Base-by-base conservation (phyloP, 2,113 vertebrate genomes). In the Pteruthius melanotis region DNA sequence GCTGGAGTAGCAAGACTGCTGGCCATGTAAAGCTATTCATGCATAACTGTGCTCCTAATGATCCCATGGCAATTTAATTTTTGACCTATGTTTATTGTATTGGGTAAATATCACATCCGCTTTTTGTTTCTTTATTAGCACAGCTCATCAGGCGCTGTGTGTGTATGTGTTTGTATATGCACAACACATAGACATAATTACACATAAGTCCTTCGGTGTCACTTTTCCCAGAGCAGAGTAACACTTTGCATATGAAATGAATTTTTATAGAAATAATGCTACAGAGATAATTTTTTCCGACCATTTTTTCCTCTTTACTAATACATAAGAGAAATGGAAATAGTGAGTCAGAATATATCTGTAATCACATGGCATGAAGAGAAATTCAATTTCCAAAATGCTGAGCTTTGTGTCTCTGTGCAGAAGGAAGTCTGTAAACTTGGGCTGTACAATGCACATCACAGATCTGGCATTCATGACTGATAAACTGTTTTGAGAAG, bases 131-230 rank as follows among this genome's bases (percentile, higher is more conserved):
- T 85, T 42, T 68, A 79, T 96, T 81, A 95, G 87, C 77, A 71
- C 49, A 87, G 87, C 65, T 79, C 87, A 89, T 81, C 64, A 82
- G 56, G 71, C 15, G 0, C 35, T 63, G 42, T 44, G 28, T 83
- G 28, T 71, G 44, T 59, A 44, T 79, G 80, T 87, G 40, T 87
- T 85, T 96, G 82, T 80, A 42, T 66, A 96, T 81, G 85, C 93
- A 93, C 87, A 90, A 92, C 59, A 86, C 93, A 95, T 9, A 93
- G 71, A 57, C 71, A 89, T 83, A 87, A 96, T 93, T 95, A 84
- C 66, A 83, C 69, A 20, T 26, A 50, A 87, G 61, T 95, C 89
- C 79, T 95, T 92, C 0, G 7, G 72, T 87, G 70, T 80, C 74
- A 76, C 68, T 94, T 95, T 86, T 71, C 85, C 66, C 82, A 84